A percentile compares a stretch with the other conserved stretches of the same genome.
Conservation (phyloP, 2,888 invertebrate species). For the Eumacrocentrus americanus region DNA sequence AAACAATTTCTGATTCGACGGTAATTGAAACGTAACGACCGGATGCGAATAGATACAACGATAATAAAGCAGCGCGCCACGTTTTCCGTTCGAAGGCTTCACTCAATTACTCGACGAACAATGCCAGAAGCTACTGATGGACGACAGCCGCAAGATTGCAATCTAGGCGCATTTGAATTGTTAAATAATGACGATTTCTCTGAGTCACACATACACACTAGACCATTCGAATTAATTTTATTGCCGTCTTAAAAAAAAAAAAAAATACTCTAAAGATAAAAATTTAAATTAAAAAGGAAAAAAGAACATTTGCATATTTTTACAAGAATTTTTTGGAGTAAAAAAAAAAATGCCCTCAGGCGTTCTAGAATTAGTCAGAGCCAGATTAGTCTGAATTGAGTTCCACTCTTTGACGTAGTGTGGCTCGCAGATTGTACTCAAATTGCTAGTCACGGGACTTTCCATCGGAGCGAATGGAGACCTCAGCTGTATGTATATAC, state of each 20-base stretch:
- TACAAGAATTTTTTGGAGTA: background rate
- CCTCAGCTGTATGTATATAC: constrained; percentile 32
- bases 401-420: constrained; percentile 36
- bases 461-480: constrained; percentile 42
- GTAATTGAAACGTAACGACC: constrained; percentile 32
- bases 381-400: constrained; percentile 51
- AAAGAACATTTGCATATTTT: background rate
- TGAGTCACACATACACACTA: background rate
- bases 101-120: constrained; percentile 30
- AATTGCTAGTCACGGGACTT: constrained; percentile 46
- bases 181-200: constrained; percentile 25
- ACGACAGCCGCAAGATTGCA: constrained; percentile 21
- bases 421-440: constrained; percentile 47
- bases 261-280: too few species aligned
- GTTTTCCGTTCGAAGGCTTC: constrained; percentile 29
- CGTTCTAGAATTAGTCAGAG: constrained; percentile 38
- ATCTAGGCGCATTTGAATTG: constrained; percentile 26
- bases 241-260: too few species aligned
- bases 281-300: too few species aligned
- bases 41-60: constrained; percentile 27
- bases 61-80: constrained; percentile 18
- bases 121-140: constrained; percentile 17
- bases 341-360: constrained; percentile 39
- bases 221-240: background rate
- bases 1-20: constrained; percentile 25